Evolutionary conservation across 2,888 invertebrate genomes (phyloP).

Genomic region (Ormyrus nitidulus): DNA sequence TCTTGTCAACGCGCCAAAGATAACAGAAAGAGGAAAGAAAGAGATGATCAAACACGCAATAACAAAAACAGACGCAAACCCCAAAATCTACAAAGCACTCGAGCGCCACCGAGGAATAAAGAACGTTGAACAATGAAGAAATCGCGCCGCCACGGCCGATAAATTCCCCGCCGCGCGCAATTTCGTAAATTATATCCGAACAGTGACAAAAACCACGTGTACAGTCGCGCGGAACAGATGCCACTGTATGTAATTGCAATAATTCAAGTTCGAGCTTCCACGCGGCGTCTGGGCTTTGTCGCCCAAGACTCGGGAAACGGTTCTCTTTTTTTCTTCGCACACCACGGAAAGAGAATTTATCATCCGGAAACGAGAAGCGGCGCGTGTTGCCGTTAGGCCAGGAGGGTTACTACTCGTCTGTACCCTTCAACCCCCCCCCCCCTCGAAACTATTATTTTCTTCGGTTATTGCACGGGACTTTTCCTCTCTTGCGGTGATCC

Average conservation of each 20-base stretch:
- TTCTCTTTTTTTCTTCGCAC: background rate
- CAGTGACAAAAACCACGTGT: constrained; percentile 20
- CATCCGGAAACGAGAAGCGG: constrained; percentile 40
- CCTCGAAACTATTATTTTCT: constrained; percentile 44
- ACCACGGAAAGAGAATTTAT: constrained; percentile 48
- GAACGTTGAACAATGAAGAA: no score
- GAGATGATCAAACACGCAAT: no score
- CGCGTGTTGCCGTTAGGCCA: background rate
- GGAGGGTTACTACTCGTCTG: background rate
- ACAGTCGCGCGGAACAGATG: constrained; percentile 16
- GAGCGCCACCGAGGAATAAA: no score
- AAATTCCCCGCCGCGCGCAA: constrained; percentile 15
- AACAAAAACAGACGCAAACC: no score
- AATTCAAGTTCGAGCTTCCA: constrained; percentile 38
- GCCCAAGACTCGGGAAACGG: constrained; percentile 1
- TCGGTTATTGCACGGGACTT: constrained; percentile 38
- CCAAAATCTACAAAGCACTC: no score
- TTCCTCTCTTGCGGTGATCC: constrained; percentile 5
- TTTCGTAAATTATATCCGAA: constrained; percentile 32
- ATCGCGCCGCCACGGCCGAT: background rate
- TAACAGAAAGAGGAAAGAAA: no score
- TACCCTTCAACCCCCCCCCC: background rate
- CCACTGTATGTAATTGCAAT: constrained; percentile 29
- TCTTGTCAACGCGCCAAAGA: no score
- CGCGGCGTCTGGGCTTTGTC: constrained; percentile 41